phyloP scores from a whole-genome alignment of 1,140 invertebrate species.

The Zeugodacus cucurbitae region DNA sequence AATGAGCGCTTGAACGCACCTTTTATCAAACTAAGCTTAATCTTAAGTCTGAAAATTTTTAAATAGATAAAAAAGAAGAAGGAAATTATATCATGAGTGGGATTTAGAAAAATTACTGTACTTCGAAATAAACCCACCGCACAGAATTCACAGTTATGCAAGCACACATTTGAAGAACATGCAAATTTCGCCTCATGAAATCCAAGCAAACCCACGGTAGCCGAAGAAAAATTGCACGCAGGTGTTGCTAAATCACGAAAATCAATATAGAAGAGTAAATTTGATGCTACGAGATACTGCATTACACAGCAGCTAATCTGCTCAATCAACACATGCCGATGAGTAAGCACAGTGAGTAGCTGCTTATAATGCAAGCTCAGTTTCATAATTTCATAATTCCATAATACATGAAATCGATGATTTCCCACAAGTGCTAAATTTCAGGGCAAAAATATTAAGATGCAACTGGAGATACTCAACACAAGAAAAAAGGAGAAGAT shows the following conservation, averaged over 20 bases:
- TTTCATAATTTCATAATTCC: background rate
- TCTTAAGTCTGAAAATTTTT: too few species aligned
- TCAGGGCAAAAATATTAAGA: background rate
- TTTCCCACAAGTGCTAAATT: background rate
- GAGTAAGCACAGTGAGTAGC: background rate
- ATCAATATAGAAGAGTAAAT: background rate
- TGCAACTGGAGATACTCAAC: background rate
- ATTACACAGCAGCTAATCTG: background rate
- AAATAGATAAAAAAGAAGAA: too few species aligned
- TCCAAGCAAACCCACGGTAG: background rate
- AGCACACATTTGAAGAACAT: too few species aligned
- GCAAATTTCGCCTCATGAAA: background rate
- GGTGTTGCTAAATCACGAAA: slow-evolving; percentile 24
- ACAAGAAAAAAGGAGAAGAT: background rate
- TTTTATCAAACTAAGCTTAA: too few species aligned
- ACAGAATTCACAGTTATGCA: too few species aligned
- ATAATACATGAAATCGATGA: background rate
- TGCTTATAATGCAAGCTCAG: background rate
- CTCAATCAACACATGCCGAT: background rate
- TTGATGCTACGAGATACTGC: background rate
- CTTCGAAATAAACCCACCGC: too few species aligned
- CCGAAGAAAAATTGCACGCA: background rate
- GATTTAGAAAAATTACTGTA: too few species aligned
- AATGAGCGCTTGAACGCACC: too few species aligned
- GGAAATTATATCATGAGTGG: too few species aligned